These are phyloP conservation scores for Temnopleurus reevesii DNA, from an alignment of 53 echinoderm and acorn worm genomes.

Conservation along the genomic window DNA sequence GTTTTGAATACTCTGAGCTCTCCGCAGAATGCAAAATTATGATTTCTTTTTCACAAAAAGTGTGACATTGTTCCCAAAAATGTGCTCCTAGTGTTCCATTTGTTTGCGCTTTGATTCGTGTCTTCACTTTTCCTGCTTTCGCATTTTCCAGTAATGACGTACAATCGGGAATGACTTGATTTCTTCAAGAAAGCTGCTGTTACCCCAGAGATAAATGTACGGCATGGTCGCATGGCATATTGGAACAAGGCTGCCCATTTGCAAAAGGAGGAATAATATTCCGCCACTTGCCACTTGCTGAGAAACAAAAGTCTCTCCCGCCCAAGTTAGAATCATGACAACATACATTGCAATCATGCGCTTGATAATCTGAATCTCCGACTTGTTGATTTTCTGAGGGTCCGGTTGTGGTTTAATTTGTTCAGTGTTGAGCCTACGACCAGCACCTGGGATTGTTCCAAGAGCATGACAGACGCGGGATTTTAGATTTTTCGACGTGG, in stretches of 20 bases:
- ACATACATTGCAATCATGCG: conserved; percentile 16
- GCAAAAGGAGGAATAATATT: neutral
- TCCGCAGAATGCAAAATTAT: too few relatives aligned
- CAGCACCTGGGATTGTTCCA: neutral
- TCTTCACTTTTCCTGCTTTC: too few relatives aligned
- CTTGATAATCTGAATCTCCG: neutral
- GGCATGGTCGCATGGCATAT: neutral
- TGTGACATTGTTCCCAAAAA: too few relatives aligned
- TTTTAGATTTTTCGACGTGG: neutral
- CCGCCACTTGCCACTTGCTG: neutral
- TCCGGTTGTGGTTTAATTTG: neutral
- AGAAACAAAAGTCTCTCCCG: neutral
- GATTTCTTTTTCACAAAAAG: too few relatives aligned
- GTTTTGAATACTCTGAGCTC: too few relatives aligned
- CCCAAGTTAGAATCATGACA: neutral
- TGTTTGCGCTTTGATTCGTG: too few relatives aligned
- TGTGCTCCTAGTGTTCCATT: too few relatives aligned
- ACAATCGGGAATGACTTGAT: neutral
- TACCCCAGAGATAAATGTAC: conserved; percentile 33
- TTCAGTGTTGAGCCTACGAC: neutral
- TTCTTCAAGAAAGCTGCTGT: conserved; percentile 16
- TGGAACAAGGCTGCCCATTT: neutral
- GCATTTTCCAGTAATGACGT: neutral
- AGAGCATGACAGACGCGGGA: too few relatives aligned
- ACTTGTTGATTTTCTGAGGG: neutral